A percentile compares a stretch with the other conserved stretches of the same genome.
These are phyloP conservation scores for Harlomillsia oculata DNA, from an alignment of 1,140 invertebrate genomes.

Conservation along the genomic window DNA sequence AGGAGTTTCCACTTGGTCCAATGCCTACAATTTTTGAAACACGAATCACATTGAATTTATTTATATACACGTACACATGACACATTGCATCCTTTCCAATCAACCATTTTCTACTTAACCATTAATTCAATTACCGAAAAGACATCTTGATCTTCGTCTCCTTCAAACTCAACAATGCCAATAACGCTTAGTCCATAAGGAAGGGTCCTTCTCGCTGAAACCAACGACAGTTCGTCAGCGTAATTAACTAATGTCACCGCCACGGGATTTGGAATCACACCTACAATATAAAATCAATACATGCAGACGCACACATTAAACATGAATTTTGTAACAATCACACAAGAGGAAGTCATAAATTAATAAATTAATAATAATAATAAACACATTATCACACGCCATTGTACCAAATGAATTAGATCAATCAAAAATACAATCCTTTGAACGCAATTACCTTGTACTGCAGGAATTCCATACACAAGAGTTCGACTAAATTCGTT, in stretches of 20 bases:
- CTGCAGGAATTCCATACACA: no score
- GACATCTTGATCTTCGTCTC: conserved; percentile 27
- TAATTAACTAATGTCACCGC: conserved; percentile 26
- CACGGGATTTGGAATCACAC: conserved; percentile 9
- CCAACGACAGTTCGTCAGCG: conserved; percentile 10
- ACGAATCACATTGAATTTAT: neutral
- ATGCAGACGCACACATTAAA: no score
- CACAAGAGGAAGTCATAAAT: no score
- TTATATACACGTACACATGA: neutral
- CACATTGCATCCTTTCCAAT: neutral
- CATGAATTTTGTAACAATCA: no score
- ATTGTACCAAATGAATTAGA: no score
- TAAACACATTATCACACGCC: no score
- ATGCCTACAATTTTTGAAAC: conserved; percentile 7
- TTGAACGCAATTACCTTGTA: no score
- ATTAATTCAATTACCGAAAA: conserved; percentile 17
- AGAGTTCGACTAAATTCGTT: no score
- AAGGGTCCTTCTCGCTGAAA: conserved; percentile 2
- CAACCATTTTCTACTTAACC: neutral
- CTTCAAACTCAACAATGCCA: conserved; percentile 30
- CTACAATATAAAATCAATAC: no score
- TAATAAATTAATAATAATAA: no score
- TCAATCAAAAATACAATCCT: no score
- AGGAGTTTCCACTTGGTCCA: conserved; percentile 24
- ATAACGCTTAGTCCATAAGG: conserved; percentile 26